Evolutionary conservation across 2,113 vertebrate genomes (phyloP), one percentile per base, ranked within the genome.

Genomic region (Nycticorax nycticorax): DNA sequence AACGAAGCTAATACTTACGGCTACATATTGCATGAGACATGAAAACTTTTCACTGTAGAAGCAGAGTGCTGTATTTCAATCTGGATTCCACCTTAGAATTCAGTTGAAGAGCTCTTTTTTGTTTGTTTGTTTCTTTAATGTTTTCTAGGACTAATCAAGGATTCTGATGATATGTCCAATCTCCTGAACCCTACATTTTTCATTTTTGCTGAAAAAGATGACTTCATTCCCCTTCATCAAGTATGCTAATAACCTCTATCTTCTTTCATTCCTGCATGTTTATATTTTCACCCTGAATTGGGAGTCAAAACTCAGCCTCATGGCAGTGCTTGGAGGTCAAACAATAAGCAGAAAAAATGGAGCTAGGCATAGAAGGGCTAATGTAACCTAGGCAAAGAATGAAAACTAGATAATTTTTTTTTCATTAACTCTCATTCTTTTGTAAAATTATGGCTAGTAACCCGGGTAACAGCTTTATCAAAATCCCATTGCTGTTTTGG

Each of bases 131-230:
- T 72, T 52, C n/a, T 67, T 32, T 47, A 50, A 47, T 47, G 2
- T 47, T 85, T 93, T 92, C 26, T 85, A 99, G 99, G 98, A 69
- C 97, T 98, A 45, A 37, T 99, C 66, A 96, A 76, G 27, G 98
- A 98, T 35, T 92, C 56, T 12, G 98, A 98, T 33, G 97, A 98
- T n/a, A 71, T 88, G 23, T 97, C 98, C 63, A 91, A 66, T 9
- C 87, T 99, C 16, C 97, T 98, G 94, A 98, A 95, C 77, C 98
- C 98, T 20, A 99, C 97, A 0, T 92, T 98, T 88, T 99, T 99
- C 39, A 98, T 99, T 97, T 99, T 99, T 97, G 98, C 56, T 6
- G 98, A 99, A 75, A 99, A 99, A 1, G 98, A 99, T 91, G 1
- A 56, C 0, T 39, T 98, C 26, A 98, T 99, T 89, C 98, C 98